phyloP scores from a whole-genome alignment of 1,140 invertebrate genomes.

The Lethrus apterus region DNA sequence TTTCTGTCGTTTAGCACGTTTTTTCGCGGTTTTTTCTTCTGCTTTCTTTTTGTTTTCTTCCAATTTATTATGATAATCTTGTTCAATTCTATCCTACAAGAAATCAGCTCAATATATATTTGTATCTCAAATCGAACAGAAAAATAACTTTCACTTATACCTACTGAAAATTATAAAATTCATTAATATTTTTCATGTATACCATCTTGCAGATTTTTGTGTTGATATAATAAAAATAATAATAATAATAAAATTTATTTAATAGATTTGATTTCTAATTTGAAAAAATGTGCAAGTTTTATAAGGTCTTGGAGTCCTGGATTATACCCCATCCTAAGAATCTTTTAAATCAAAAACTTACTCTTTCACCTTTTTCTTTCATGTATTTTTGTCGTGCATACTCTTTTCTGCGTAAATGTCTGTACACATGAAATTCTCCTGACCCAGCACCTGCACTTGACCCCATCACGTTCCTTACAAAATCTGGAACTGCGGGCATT shows the following conservation, averaged over 20 bases:
- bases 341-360: conserved; percentile 44
- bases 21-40: conserved; percentile 78
- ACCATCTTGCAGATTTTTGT: neutral
- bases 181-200: neutral
- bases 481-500: conserved; percentile 77
- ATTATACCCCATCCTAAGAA: too few species aligned
- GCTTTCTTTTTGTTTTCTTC: conserved; percentile 69
- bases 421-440: conserved; percentile 97
- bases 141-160: too few species aligned
- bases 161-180: too few species aligned
- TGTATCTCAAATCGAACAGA: too few species aligned
- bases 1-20: conserved; percentile 73
- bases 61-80: conserved; percentile 73
- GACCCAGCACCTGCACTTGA: conserved; percentile 97
- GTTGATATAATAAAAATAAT: neutral
- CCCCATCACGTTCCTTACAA: conserved; percentile 95
- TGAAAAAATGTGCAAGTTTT: too few species aligned
- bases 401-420: conserved; percentile 89
- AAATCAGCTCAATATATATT: conserved; percentile 15
- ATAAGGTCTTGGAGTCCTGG: too few species aligned
- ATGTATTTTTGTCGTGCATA: conserved; percentile 91
- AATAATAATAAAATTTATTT: conserved; percentile 8
- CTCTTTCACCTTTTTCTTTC: conserved; percentile 78
- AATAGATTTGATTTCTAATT: too few species aligned
- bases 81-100: conserved; percentile 68